Evolutionary conservation across 2,113 vertebrate genomes (phyloP), one percentile per base, ranked within the genome.

Genomic region (Apus apus): DNA sequence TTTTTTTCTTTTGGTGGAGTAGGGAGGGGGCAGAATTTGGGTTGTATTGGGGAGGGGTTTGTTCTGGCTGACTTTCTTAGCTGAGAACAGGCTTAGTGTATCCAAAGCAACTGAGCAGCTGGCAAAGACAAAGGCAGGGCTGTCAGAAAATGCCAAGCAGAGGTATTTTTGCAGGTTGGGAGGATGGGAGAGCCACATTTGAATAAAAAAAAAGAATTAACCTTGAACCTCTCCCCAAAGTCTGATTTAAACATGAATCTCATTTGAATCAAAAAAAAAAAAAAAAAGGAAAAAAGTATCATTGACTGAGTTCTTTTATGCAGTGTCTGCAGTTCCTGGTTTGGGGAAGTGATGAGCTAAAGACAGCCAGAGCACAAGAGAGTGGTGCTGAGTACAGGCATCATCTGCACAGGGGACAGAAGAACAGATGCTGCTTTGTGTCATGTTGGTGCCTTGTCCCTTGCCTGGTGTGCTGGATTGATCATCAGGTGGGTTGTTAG

Each of bases 241-340:
- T 50, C 72, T 91, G 84, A 50, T 78, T 92, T 73, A 90, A 95
- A 70, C 30, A 62, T 54, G 46, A 94, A 86, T 77, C 68, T 94
- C 51, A 70, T 94, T 90, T 94, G 45, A 90, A 88, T 88, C 38
- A 8, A 12, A 53, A 36, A 38, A 38, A 12, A 57, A 36, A 66
- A 48, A 43, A 60, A 90, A 53, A 36, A 2, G 12, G 4, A 7
- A 84, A 81, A 72, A 77, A 9, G 15, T 77, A 11, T 65, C 75
- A 87, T 53, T 94, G 78, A 68, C 57, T 91, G 26, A 85, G n/a
- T 29, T 68, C 26, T 89, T 90, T 91, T 75, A 30, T 89, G 91
- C 80, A 71, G 26, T 1, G 10, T 75, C 54, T 85, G 78, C 90
- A 91, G 32, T 75, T 89, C 32, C 40, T 91, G 21, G 18, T 64